Evolutionary conservation across 2,113 vertebrate genomes (phyloP), one percentile per base, ranked within the genome.

Genomic region (Podarcis raffonei): DNA sequence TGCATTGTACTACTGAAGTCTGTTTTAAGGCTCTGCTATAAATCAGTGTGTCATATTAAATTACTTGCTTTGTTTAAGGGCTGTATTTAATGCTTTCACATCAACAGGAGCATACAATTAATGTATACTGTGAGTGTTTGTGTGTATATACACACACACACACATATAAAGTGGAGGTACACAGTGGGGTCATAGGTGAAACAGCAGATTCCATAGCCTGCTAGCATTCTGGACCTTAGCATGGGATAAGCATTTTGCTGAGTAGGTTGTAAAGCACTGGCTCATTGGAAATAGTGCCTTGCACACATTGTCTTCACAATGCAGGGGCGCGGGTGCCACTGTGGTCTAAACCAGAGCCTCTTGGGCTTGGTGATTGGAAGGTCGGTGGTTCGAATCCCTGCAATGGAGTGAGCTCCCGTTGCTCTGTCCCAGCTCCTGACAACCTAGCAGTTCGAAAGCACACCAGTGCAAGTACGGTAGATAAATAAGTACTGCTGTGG

Each of bases 11-110:
- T 25, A 3, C 48, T 53, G 48, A 0, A 75, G 59, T 23, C 16
- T 75, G 25, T 72, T 86, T 89, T 62, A 68, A 66, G 79, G 84
- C 87, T 71, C 16, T 0, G 1, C 11, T 1, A 0, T 83, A 92
- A 78, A 85, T 62, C 68, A 93, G 37, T 39, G 35, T 78, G 13
- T 53, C 90, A 83, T 88, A 84, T 69, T 59, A 82, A 87, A 82
- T 89, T 83, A 87, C 87, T 92, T 92, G 90, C 81, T 76, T 39
- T 89, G 12, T 57, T 75, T 79, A 80, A 81, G 35, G n/a, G 20
- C 69, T 86, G 22, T 0, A 0, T 65, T 85, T 80, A 23, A 65
- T 83, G 32, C 59, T 91, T 91, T 0, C 30, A 27, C 42, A 74
- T 32, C 74, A 91, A 81, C 83, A 94, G 90, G 77, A 68, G 81